Evolutionary conservation across 2,888 invertebrate species (phyloP).

Genomic region (Drosophila anomelani): DNA sequence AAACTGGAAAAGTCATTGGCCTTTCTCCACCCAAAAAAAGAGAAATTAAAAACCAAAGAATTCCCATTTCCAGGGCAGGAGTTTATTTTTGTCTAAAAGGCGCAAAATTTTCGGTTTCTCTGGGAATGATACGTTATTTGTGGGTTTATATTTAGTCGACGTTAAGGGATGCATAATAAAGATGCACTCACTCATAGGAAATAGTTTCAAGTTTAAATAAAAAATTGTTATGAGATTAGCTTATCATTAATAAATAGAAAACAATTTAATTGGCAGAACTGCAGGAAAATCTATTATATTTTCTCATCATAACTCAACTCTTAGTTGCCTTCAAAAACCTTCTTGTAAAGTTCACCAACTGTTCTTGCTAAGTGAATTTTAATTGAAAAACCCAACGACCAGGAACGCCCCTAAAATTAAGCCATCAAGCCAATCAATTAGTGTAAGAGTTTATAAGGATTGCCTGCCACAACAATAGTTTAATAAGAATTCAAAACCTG

Average conservation of each 20-base stretch:
- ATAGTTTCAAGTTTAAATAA: slow-evolving; percentile 8
- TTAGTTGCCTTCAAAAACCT: background rate
- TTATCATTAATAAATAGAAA: background rate
- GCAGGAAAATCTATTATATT: background rate
- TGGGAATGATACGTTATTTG: slow-evolving; percentile 54
- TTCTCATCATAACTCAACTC: background rate
- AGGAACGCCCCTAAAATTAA: slow-evolving; percentile 58
- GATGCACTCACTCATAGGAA: background rate
- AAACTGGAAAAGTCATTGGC: slow-evolving; percentile 59
- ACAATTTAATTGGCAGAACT: background rate
- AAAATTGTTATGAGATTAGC: background rate
- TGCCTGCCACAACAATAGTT: background rate
- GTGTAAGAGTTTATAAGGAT: slow-evolving; percentile 34
- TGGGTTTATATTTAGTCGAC: slow-evolving; percentile 39
- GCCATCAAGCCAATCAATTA: slow-evolving; percentile 48
- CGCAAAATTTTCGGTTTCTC: slow-evolving; percentile 52
- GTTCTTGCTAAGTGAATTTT: slow-evolving; percentile 58
- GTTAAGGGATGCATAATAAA: background rate
- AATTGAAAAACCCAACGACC: slow-evolving; percentile 44
- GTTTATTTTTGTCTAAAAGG: slow-evolving; percentile 63
- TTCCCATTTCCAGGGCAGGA: slow-evolving; percentile 38
- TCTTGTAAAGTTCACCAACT: slow-evolving; percentile 24
- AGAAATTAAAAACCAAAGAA: slow-evolving; percentile 30
- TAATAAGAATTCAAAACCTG: slow-evolving; percentile 11
- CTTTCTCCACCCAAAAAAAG: slow-evolving; percentile 53